Conservation (phyloP, 2,888 invertebrate species). For the Chymomyza fuscimana region DNA sequence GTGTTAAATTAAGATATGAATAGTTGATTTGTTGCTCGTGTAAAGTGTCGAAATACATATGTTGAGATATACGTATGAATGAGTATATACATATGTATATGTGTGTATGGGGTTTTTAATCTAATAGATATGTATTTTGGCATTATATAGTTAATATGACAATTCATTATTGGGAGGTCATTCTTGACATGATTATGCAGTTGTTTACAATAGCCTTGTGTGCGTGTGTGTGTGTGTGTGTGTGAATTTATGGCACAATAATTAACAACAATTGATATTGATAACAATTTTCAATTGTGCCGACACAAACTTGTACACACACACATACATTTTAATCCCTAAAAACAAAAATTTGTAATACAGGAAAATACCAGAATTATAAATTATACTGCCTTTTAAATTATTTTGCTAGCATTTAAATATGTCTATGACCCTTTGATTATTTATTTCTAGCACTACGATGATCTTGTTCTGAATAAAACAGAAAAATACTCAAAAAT, state of each 20-base stretch:
- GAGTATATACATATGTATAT: too few species aligned
- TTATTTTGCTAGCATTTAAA: too few species aligned
- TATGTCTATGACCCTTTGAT: too few species aligned
- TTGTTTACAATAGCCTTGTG: conserved; percentile 20
- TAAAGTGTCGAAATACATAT: not conserved
- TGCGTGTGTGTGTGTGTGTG: conserved; percentile 9
- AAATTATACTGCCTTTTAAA: not conserved
- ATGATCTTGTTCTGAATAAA: too few species aligned
- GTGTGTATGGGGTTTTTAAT: not conserved
- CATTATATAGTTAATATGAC: not conserved
- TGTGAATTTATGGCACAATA: conserved; percentile 38
- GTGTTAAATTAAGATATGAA: not conserved
- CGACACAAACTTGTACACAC: conserved; percentile 21
- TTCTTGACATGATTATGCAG: not conserved
- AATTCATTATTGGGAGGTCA: conserved; percentile 15
- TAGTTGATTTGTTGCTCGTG: not conserved
- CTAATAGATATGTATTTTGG: not conserved
- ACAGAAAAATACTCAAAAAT: too few species aligned
- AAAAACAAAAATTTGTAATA: too few species aligned
- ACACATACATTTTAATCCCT: not conserved
- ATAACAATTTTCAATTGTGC: conserved; percentile 64
- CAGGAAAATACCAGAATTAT: not conserved
- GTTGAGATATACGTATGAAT: not conserved
- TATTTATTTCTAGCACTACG: too few species aligned
- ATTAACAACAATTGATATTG: conserved; percentile 63